phyloP scores from a whole-genome alignment of 2,888 invertebrate genomes.

The Sabatieria punctata region DNA sequence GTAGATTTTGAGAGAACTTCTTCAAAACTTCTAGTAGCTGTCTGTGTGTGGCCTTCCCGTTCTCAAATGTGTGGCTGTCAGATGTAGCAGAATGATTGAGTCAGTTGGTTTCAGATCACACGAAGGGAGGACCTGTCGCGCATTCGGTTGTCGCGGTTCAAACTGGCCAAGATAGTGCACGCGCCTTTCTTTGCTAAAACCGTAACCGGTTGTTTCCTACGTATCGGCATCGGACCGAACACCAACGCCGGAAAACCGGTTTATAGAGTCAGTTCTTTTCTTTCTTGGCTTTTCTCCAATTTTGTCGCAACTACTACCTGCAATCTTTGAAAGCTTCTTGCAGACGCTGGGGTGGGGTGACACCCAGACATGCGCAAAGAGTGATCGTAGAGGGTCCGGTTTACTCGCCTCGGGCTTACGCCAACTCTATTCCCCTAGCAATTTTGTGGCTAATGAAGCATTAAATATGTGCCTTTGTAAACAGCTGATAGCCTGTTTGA shows the following conservation, averaged over 20 bases:
- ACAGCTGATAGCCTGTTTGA: no score
- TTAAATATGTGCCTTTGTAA: no score
- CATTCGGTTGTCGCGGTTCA: conserved; percentile 65
- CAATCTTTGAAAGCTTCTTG: not conserved
- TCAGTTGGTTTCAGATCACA: conserved; percentile 16
- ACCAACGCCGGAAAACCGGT: conserved; percentile 54
- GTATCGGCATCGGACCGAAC: conserved; percentile 85
- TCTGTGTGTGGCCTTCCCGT: no score
- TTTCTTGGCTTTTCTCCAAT: not conserved
- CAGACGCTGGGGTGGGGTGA: no score
- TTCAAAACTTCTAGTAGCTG: no score
- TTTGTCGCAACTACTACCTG: not conserved
- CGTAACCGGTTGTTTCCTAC: conserved; percentile 77
- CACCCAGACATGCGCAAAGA: no score
- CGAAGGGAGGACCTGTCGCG: conserved; percentile 66
- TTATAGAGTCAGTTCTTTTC: conserved; percentile 46
- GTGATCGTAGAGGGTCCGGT: no score
- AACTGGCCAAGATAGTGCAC: conserved; percentile 81
- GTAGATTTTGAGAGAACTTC: no score
- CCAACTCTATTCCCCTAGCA: no score
- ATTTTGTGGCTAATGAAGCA: no score
- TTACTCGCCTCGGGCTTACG: no score
- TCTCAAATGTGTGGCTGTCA: no score
- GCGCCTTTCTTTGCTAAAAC: conserved; percentile 83
- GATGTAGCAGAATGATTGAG: conserved; percentile 16